Base-by-base conservation (phyloP, 2,797 vertebrate genomes). In the Stomatorhinus walkeri region DNA sequence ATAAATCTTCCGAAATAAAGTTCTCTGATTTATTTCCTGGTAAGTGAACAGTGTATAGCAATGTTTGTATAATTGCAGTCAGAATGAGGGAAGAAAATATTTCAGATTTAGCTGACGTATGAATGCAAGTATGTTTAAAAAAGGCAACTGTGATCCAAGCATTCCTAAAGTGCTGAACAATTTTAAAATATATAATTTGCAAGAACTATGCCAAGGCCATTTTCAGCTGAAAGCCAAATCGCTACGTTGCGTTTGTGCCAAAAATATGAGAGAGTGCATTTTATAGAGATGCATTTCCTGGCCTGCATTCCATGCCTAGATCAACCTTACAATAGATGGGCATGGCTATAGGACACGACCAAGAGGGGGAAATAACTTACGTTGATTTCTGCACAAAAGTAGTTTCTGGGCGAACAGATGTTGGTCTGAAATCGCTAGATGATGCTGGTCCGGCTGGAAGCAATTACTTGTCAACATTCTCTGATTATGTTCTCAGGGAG, bases 401-500 rank as follows among this genome's bases (percentile, higher is more conserved):
- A 46, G 54, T 86, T 72, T 56, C 90, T 90, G 86, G 88, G 87
- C 22, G 88, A 93, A 90, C 91, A 93, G 91, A 90, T 92, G 92
- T 90, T 88, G 89, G 89, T 89, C 61, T 88, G 56, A 89, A 90
- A 92, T 89, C 49, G 85, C 90, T 90, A 89, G 89, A 91, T 89
- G 89, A 92, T 88, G 89, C 84, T 43, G 89, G 90, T 92, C 90
- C 90, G 90, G 88, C 85, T 81, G 87, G 88, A 92, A 87, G 89
- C 89, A 92, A 91, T 91, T 91, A 91, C 76, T 90, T 89, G 90
- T 92, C 90, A 91, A 76, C 86, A 88, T 88, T 91, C 12, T 28
- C 88, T 52, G 88, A 92, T 92, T 90, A 92, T 90, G 86, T 92
- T 93, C 91, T 91, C 87, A 56, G 88, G 54, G 84, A 89, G 86